Evolutionary conservation across 2,888 invertebrate genomes (phyloP).

Genomic region (Lucinisca nassula): DNA sequence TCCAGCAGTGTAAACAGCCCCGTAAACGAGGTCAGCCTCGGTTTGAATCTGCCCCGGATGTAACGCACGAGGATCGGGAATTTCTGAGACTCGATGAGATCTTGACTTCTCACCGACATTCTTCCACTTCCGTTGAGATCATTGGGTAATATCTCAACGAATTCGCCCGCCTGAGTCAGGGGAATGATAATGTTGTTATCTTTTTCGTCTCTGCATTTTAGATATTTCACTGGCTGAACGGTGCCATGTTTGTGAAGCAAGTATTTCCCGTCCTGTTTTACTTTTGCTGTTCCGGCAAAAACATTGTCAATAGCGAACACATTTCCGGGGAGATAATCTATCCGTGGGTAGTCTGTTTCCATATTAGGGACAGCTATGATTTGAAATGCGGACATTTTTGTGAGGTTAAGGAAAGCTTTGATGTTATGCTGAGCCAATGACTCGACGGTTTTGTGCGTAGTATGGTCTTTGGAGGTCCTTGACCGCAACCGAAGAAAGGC

Average conservation of each 20-base stretch:
- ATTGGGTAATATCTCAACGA: conserved; percentile 78
- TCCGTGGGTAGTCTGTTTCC: conserved; percentile 69
- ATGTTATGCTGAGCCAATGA: conserved; percentile 71
- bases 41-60: conserved; percentile 76
- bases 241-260: conserved; percentile 58
- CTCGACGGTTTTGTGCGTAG: conserved; percentile 72
- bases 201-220: conserved; percentile 79
- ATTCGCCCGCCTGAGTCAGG: conserved; percentile 75
- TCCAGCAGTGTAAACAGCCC: conserved; percentile 80
- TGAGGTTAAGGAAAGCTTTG: conserved; percentile 79
- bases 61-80: conserved; percentile 81
- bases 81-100: conserved; percentile 76
- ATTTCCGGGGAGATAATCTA: conserved; percentile 79
- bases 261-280: conserved; percentile 67
- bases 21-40: conserved; percentile 77
- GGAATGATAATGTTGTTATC: conserved; percentile 75
- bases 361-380: conserved; percentile 57
- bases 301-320: conserved; percentile 78
- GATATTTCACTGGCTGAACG: conserved; percentile 67
- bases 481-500: conserved; percentile 78
- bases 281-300: conserved; percentile 65
- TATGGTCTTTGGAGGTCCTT: conserved; percentile 80
- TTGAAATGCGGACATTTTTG: conserved; percentile 74
- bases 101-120: conserved; percentile 74
- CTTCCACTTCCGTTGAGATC: conserved; percentile 68